Evolutionary conservation across 1,140 invertebrate species (phyloP).

Genomic region (Macrosteles quadrilineatus): DNA sequence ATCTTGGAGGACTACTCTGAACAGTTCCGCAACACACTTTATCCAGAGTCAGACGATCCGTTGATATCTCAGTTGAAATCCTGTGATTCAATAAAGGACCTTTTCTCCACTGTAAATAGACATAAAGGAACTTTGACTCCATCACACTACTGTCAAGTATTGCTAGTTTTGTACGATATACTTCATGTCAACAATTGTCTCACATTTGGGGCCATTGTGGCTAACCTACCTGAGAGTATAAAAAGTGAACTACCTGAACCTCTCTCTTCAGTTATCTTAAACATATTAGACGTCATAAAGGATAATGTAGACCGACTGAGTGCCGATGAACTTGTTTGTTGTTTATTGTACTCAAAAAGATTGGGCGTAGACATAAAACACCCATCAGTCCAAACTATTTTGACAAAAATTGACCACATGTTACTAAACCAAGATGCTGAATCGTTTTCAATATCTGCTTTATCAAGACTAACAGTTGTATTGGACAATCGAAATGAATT

Average conservation of each 20-base stretch:
- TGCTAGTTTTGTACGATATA: background rate
- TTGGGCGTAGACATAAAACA: background rate
- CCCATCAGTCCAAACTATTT: background rate
- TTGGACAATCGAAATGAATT: background rate
- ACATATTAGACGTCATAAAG: too few species aligned
- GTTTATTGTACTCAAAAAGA: constrained; percentile 1
- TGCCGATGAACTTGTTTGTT: background rate
- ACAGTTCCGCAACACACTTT: background rate
- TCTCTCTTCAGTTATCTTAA: too few species aligned
- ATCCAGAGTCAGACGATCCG: background rate
- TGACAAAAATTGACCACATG: background rate
- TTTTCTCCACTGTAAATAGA: background rate
- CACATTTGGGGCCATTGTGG: too few species aligned
- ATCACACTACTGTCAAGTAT: background rate
- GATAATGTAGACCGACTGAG: background rate
- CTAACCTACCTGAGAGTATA: too few species aligned
- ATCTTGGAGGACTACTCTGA: background rate
- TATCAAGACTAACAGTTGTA: background rate
- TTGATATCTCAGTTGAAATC: background rate
- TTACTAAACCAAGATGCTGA: background rate
- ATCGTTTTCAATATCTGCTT: background rate
- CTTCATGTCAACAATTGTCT: too few species aligned
- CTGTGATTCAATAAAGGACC: background rate
- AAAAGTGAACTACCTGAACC: too few species aligned
- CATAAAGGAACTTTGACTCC: background rate